A percentile compares a stretch with the other conserved stretches of the same genome.
Conservation (phyloP, 1,140 invertebrate species). For the Sweltsa coloradensis region DNA sequence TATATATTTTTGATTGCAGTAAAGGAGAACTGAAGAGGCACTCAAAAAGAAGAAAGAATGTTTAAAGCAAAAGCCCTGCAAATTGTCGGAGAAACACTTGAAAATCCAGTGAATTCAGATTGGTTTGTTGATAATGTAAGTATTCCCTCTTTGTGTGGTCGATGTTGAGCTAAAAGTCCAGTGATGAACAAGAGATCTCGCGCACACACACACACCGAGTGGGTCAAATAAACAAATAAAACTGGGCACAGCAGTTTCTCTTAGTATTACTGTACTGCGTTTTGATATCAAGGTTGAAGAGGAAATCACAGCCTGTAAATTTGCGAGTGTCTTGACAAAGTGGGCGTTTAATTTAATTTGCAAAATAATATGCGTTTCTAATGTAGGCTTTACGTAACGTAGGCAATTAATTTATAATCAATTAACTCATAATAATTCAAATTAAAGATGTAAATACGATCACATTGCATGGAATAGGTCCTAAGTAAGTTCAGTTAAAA, state of each 20-base stretch:
- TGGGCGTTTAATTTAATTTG: too few relatives aligned
- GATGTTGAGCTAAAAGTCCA: neutral
- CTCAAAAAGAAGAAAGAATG: constrained; percentile 53
- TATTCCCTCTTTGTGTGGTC: neutral
- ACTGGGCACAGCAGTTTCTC: neutral
- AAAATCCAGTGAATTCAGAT: constrained; percentile 32
- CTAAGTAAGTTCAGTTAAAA: too few relatives aligned
- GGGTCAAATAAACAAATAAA: neutral
- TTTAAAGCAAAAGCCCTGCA: constrained; percentile 45
- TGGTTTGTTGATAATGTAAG: constrained; percentile 39
- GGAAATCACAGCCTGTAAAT: too few relatives aligned
- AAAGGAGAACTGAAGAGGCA: constrained; percentile 42
- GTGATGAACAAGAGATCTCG: neutral
- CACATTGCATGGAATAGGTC: neutral
- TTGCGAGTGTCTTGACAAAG: too few relatives aligned
- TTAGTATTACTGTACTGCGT: constrained; percentile 3
- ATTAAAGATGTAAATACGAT: neutral
- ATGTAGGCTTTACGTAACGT: too few relatives aligned
- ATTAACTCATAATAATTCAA: neutral
- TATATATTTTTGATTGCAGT: constrained; percentile 27
- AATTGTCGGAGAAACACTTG: constrained; percentile 49
- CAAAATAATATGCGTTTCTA: too few relatives aligned
- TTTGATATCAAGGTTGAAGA: too few relatives aligned
- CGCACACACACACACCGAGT: too few relatives aligned
- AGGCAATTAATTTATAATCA: too few relatives aligned